Percentiles rank a stretch among this genome's conserved stretches.
phyloP scores from a whole-genome alignment of 1,140 invertebrate genomes.

The Drosophila rhopaloa region DNA sequence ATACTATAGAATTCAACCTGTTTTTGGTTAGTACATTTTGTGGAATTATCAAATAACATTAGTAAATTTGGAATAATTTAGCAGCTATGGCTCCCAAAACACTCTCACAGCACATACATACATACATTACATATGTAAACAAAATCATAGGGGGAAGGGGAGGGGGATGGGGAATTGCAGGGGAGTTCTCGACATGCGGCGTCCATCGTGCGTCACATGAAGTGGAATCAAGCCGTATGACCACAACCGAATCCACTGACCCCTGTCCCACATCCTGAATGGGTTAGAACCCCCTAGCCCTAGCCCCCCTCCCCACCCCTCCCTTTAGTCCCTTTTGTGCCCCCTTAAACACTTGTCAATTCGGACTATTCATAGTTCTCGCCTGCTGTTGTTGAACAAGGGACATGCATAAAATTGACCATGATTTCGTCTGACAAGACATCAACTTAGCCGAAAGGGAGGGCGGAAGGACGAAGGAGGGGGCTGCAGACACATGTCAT shows the following conservation, averaged over 20 bases:
- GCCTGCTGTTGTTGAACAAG: constrained; percentile 50
- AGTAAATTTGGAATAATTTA: constrained; percentile 28
- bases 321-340: constrained; percentile 4
- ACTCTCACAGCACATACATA: neutral
- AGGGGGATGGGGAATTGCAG: neutral
- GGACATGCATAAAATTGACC: constrained; percentile 65
- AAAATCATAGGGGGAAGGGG: constrained; percentile 15
- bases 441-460: constrained; percentile 23
- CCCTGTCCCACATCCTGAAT: constrained; percentile 21
- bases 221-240: constrained; percentile 3
- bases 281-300: neutral
- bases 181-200: constrained; percentile 11
- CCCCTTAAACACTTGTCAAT: constrained; percentile 56
- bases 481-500: constrained; percentile 34
- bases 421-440: constrained; percentile 53
- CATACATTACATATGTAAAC: constrained; percentile 53
- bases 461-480: neutral
- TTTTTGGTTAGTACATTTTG: neutral
- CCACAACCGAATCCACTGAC: constrained; percentile 23
- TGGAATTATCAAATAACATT: constrained; percentile 18
- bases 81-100: neutral
- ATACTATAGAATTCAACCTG: too few species aligned
- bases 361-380: constrained; percentile 49
- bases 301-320: too few species aligned
- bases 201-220: constrained; percentile 20